A percentile compares a stretch with the other conserved stretches of the same genome.
phyloP scores from a whole-genome alignment of 2,113 vertebrate species.

The Corythoichthys intestinalis region DNA sequence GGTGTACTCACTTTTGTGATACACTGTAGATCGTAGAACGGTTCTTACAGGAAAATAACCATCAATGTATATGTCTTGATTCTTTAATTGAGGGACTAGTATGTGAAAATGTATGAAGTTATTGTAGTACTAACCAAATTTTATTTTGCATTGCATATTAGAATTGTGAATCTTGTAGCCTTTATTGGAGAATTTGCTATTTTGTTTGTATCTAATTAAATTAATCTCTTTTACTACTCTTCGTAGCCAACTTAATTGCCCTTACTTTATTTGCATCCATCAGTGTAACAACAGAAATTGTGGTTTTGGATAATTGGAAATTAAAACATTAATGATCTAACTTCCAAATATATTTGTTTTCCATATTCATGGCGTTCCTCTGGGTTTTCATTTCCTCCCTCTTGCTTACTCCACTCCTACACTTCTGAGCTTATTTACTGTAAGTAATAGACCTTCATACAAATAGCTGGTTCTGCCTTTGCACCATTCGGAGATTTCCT shows the following conservation, averaged over 20 bases:
- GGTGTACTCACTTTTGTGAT: no score
- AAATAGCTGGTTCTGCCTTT: slow-evolving; percentile 49
- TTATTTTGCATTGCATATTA: slow-evolving; percentile 18
- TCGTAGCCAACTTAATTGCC: slow-evolving; percentile 11
- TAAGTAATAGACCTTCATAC: slow-evolving; percentile 27
- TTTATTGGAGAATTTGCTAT: slow-evolving; percentile 29
- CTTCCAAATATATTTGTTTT: slow-evolving; percentile 40
- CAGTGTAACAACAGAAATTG: slow-evolving; percentile 31
- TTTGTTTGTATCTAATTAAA: slow-evolving; percentile 33
- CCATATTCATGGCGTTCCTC: slow-evolving; percentile 17
- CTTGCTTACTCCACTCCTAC: slow-evolving; percentile 13
- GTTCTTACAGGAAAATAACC: background rate
- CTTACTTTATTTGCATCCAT: slow-evolving; percentile 14
- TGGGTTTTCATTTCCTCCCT: slow-evolving; percentile 23
- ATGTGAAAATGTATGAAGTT: slow-evolving; percentile 11
- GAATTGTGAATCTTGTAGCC: slow-evolving; percentile 28
- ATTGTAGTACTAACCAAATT: slow-evolving; percentile 10
- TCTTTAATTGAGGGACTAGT: no score
- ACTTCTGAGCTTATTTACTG: slow-evolving; percentile 47
- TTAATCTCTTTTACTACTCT: slow-evolving; percentile 14
- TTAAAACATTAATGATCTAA: slow-evolving; percentile 51
- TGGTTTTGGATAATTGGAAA: slow-evolving; percentile 52
- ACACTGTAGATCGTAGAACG: no score
- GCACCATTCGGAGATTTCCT: slow-evolving; percentile 27
- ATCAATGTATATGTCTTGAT: background rate